Evolutionary conservation across 2,888 invertebrate genomes (phyloP).

Genomic region (Heliconius cydno): DNA sequence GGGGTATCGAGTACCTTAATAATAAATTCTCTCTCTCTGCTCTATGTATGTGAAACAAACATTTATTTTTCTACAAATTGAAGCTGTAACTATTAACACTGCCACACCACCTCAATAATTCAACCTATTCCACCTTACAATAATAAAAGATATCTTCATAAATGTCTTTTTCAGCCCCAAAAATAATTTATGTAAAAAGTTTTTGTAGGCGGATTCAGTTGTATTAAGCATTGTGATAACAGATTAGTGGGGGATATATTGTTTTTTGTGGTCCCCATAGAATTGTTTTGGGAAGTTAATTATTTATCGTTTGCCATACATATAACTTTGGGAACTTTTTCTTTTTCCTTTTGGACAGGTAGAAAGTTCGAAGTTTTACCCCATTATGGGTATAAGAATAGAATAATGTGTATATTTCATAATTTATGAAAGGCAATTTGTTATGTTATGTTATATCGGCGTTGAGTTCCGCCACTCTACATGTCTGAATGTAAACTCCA

Average conservation of each 20-base stretch:
- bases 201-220: conserved; percentile 56
- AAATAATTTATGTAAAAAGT: conserved; percentile 59
- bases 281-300: conserved; percentile 47
- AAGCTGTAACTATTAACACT: not conserved
- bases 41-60: too few relatives aligned
- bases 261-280: conserved; percentile 48
- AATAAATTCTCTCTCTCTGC: too few relatives aligned
- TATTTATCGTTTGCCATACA: conserved; percentile 49
- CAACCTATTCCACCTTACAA: conserved; percentile 50
- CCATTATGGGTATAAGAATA: not conserved
- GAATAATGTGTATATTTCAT: conserved; percentile 2
- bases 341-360: conserved; percentile 16
- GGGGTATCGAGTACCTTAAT: too few relatives aligned
- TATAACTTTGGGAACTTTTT: conserved; percentile 17
- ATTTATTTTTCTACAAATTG: not conserved
- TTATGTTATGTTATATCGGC: too few relatives aligned
- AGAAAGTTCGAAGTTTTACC: conserved; percentile 9
- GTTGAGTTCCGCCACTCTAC: too few relatives aligned
- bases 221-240: conserved; percentile 56
- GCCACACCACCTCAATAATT: not conserved
- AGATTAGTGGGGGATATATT: conserved; percentile 56
- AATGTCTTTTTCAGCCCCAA: conserved; percentile 53
- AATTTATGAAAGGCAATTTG: not conserved
- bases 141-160: conserved; percentile 59
- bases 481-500: too few relatives aligned